Base-by-base conservation (phyloP, 1,140 invertebrate species). In the Lysiphlebus fabarum region DNA sequence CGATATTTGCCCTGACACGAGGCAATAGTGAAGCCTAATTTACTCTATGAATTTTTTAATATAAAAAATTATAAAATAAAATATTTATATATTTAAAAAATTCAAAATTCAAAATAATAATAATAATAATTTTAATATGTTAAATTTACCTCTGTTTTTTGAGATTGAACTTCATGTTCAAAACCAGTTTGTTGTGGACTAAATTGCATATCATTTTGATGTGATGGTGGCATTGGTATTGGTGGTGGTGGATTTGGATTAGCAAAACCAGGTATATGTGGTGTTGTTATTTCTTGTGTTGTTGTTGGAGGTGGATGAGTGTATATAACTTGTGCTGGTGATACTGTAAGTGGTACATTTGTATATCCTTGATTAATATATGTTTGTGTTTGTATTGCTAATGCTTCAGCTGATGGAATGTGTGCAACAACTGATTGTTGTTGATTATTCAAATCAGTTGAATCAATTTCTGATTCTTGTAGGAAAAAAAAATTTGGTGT, bases 361-460 rank as follows among this genome's bases (percentile, higher is more conserved):
- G 78, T 75, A 65, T 85, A 90, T 59, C 85, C 87, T 66, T 90
- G 88, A 76, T 91, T 91, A 36, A 88, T 91, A 66, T 89, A 91
- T 34, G 89, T 90, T 72, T 90, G 87, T 6, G 86, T 84, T 8
- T 87, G 87, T 67, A 90, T 90, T 26, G 85, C 82, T 26, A 26
- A 26, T 48, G 77, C 80, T 12, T 82, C 83, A 4, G 82, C 81
- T 7, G 82, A 71, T 66, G 82, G 82, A 75, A 83, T 82, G 64
- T 78, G 77, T 48, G 77, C 65, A 45, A 75, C 72, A 8, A 78
- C 75, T 7, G 73, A 70, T 58, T 72, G 56, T 61, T 73, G 73
- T 41, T 71, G 59, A 7, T 41, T 66, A 6, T 61, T 63, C 11
- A 80, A 77, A 11, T 87, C 83, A 1, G 87, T 86, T 43, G 85